phyloP scores from a whole-genome alignment of 2,113 vertebrate genomes.

The Craseonycteris thonglongyai region DNA sequence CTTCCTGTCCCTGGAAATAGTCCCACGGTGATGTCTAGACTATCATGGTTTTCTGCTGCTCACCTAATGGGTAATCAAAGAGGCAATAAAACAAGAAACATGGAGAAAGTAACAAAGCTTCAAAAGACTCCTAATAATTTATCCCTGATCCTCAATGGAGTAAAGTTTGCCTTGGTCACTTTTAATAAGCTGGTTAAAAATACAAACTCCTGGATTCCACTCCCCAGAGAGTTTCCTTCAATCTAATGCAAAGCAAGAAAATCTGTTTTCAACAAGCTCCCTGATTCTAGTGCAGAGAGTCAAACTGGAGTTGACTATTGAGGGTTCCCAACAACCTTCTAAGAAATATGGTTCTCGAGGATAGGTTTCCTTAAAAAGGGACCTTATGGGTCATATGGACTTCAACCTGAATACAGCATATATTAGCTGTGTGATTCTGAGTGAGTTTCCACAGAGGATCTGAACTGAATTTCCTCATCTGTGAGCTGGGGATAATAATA shows the following conservation, averaged over 20 bases:
- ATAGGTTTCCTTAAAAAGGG: not conserved
- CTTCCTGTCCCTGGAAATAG: not conserved
- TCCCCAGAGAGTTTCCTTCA: not conserved
- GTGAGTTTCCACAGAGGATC: not conserved
- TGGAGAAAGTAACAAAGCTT: not conserved
- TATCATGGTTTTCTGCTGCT: not conserved
- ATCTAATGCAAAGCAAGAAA: not conserved
- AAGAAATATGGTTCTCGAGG: not conserved
- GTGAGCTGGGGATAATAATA: not conserved
- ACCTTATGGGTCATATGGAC: not conserved
- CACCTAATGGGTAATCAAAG: not conserved
- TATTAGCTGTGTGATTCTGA: not conserved
- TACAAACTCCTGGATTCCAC: not conserved
- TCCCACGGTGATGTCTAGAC: not conserved
- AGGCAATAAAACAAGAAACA: not conserved
- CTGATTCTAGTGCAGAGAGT: not conserved
- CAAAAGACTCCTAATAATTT: not conserved
- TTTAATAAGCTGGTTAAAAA: not conserved
- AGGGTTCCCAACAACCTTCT: not conserved
- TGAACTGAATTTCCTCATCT: not conserved
- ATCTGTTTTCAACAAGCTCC: not conserved
- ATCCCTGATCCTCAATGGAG: not conserved
- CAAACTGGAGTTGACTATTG: not conserved
- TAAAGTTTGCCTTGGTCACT: not conserved
- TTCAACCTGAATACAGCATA: not conserved